Evolutionary conservation across 2,113 vertebrate species (phyloP).

Genomic region (Mustela lutreola): DNA sequence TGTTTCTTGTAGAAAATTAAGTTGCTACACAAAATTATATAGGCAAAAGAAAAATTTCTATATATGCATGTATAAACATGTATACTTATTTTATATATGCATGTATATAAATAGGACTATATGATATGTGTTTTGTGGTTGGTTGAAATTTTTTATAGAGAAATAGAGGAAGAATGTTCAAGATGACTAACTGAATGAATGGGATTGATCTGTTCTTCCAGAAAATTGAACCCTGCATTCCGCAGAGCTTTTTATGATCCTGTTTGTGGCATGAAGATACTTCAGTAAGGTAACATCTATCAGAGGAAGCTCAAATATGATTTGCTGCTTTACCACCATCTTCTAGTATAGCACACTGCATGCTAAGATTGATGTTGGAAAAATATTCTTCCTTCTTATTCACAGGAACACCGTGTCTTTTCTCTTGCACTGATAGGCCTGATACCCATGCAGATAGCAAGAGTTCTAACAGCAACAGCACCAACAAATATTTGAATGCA

Average conservation of each 20-base stretch:
- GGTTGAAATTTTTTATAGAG: background rate
- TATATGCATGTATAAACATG: background rate
- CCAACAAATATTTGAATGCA: background rate
- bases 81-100: background rate
- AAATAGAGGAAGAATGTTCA: slow-evolving; percentile 34
- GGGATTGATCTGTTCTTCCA: background rate
- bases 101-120: background rate
- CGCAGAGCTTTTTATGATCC: background rate
- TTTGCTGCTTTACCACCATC: background rate
- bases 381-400: background rate
- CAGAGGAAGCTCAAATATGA: background rate
- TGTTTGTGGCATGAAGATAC: background rate
- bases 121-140: background rate
- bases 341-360: background rate
- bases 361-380: background rate
- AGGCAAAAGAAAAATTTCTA: background rate
- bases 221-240: background rate
- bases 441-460: background rate
- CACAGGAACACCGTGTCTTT: background rate
- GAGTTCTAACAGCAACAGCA: background rate
- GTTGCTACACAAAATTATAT: background rate
- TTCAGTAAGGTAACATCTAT: background rate
- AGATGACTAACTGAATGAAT: background rate
- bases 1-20: slow-evolving; percentile 1
- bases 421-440: background rate